Evolutionary conservation across 2,113 vertebrate genomes (phyloP).

Genomic region (Alces alces): DNA sequence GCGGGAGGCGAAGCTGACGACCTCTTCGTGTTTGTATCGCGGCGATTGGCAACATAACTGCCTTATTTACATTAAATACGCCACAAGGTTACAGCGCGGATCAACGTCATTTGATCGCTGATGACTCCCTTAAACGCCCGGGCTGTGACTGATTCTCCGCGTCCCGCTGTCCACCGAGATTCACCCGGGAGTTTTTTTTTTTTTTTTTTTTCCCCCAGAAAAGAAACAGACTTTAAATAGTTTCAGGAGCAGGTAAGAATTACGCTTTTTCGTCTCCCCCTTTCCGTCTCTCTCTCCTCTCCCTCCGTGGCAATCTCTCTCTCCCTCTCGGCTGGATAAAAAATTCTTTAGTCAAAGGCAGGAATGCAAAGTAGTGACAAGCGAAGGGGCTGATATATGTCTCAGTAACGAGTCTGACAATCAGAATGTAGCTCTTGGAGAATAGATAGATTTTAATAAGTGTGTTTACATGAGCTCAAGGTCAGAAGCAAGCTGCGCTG

Average conservation of each 20-base stretch:
- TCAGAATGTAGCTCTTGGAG: slow-evolving; percentile 79
- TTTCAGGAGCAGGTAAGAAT: slow-evolving; percentile 92
- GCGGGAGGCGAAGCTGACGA: slow-evolving; percentile 90
- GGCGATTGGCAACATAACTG: slow-evolving; percentile 97
- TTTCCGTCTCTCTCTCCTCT: slow-evolving; percentile 29
- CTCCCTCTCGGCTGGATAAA: slow-evolving; percentile 74
- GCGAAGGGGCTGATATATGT: slow-evolving; percentile 79
- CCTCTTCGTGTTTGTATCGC: slow-evolving; percentile 90
- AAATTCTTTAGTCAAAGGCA: slow-evolving; percentile 79
- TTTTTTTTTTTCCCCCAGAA: slow-evolving; percentile 59
- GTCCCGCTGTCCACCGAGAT: slow-evolving; percentile 87
- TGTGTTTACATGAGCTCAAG: slow-evolving; percentile 94
- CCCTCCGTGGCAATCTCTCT: slow-evolving; percentile 72
- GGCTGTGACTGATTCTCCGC: slow-evolving; percentile 91
- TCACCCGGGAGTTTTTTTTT: slow-evolving; percentile 87
- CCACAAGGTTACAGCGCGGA: slow-evolving; percentile 99
- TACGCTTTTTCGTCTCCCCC: slow-evolving; percentile 75
- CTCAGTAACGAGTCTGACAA: slow-evolving; percentile 82
- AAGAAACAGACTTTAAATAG: slow-evolving; percentile 87
- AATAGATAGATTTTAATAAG: slow-evolving; percentile 85
- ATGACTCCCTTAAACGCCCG: slow-evolving; percentile 96
- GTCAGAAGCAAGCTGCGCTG: slow-evolving; percentile 90
- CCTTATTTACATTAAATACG: slow-evolving; percentile 99
- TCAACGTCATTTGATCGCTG: slow-evolving; percentile 99
- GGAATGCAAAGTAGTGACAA: slow-evolving; percentile 81